Base-by-base conservation (phyloP, 2,797 vertebrate species). In the Pseudopleuronectes americanus region DNA sequence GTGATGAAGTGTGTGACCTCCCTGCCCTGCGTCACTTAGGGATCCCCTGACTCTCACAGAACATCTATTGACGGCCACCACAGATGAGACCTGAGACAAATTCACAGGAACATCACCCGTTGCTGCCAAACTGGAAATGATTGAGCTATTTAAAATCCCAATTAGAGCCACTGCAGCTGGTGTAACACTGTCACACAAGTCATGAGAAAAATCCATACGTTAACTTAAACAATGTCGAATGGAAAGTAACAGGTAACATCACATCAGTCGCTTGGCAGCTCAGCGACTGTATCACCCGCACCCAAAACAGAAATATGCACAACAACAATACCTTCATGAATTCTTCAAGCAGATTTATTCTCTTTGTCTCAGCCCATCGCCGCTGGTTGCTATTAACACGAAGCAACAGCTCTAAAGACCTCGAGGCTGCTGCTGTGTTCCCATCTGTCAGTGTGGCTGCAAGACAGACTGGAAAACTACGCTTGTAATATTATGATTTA, bases 1-100 rank as follows among this genome's bases (percentile, higher is more conserved):
- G 53, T 76, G 56, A 78, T 77, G 56, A 80, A 71, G 28, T 81
- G 36, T 76, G 64, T 55, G 70, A 87, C 77, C 74, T 81, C 73
- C 71, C 74, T 81, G 10, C 8, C 8, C 41, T 45, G 1, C 26
- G 71, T 79, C 60, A 28, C 62, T 69, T 71, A 41, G 54, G 68
- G 65, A 80, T 60, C 45, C 77, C 60, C 62, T 49, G 71, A 33
- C 10, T 38, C 36, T 38, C 9, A 38, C 2, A 36, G 33, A 10
- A 13, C 10, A 38, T 38, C 10, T 12, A 13, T 38, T 38, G 36
- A 33, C 1, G 19, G 19, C 22, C 58, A 33, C 2, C 38, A 60
- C 48, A 56, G 55, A 64, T 23, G 0, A 23, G 10, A 41, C 26
- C 21, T 49, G 14, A 43, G 16, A 48, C 48, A 19, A 48, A 64